phyloP scores from a whole-genome alignment of 2,888 invertebrate genomes.

The Bimastos eiseni region DNA sequence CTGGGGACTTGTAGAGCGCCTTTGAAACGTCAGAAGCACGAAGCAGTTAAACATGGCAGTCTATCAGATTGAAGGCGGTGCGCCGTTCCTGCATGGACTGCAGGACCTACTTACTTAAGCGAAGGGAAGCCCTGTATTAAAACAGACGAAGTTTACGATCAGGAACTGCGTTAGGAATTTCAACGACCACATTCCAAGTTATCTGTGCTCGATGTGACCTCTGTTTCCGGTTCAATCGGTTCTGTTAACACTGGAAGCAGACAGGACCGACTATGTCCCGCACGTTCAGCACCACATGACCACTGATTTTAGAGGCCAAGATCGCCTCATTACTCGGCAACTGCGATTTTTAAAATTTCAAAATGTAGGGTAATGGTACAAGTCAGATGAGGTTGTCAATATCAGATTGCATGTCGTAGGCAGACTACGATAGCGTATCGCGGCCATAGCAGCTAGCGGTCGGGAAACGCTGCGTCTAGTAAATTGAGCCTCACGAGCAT shows the following conservation, averaged over 20 bases:
- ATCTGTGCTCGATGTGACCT: neutral
- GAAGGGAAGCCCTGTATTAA: neutral
- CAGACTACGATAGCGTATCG: no score
- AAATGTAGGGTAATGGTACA: neutral
- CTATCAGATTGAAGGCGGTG: no score
- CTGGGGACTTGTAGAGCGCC: no score
- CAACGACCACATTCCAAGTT: neutral
- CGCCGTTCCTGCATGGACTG: no score
- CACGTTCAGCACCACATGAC: neutral
- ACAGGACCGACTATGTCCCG: neutral
- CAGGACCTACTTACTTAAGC: neutral
- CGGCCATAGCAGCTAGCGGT: no score
- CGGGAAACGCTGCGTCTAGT: neutral
- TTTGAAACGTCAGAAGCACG: no score
- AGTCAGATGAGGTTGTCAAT: neutral
- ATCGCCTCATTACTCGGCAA: neutral
- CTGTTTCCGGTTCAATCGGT: neutral
- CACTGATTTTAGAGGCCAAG: neutral
- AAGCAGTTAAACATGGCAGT: no score
- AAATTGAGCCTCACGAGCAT: neutral
- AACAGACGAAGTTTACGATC: neutral
- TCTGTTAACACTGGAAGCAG: neutral
- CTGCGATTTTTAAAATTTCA: neutral
- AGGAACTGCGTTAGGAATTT: neutral
- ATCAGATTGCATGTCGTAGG: neutral